Evolutionary conservation across 1,140 invertebrate genomes (phyloP), one percentile per base, ranked within the genome.

Genomic region (Drosophila athabasca): DNA sequence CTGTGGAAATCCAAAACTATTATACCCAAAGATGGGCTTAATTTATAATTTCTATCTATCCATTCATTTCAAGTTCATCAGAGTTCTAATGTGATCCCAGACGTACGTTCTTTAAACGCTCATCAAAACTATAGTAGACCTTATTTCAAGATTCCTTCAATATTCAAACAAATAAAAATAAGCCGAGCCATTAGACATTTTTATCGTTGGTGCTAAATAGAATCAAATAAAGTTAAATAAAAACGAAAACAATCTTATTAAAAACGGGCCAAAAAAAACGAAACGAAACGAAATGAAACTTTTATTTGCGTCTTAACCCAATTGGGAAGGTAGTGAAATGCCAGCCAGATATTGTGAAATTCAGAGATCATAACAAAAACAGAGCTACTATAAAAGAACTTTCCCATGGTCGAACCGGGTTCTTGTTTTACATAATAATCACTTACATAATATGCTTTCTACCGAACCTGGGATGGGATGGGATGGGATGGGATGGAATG

Each of bases 391-490:
- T 19, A 8, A 68, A 71, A 71, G 55, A 71, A 71, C 68, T 71
- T 71, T 71, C 68, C 67, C 67, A 71, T 71, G 55, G 49, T 48
- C 19, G 8, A 0, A 26, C 22, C 46, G 22, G 19, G 19, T 48
- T 71, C 68, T 53, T 49, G 67, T 44, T 68, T 71, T 71, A 71
- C 67, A 71, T 71, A 71, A 71, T 71, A 71, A 71, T 72, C 55
- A 48, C 49, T 71, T 71, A 71, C 67, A 71, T 71, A 71, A 71
- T 71, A 72, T 71, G 68, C 68, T 71, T 84, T 84, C 80, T 84
- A 58, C 50, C 43, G 55, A 57, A 44, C 49, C 60, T 67, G 49
- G 4, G 57, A 26, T 46, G 46, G 46, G 4, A 48, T 64, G 79
- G 29, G 24, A 26, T 66, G 48, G 3, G 60, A 26, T 66, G 48